Percentiles rank a stretch among this genome's conserved stretches.
phyloP scores from a whole-genome alignment of 2,113 vertebrate genomes.

The Atherinomorus stipes region DNA sequence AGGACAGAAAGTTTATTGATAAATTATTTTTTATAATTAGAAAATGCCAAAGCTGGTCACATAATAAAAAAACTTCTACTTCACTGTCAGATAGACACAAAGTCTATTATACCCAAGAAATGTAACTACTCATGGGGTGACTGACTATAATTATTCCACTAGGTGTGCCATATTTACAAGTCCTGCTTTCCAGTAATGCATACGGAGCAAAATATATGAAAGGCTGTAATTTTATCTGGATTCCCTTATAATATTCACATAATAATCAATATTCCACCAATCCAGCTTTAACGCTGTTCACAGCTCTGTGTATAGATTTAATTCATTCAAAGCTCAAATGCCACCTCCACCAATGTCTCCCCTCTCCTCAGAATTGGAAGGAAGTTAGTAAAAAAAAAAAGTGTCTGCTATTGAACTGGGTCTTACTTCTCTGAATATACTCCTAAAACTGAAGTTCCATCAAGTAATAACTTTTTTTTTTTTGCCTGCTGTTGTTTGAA shows the following conservation, averaged over 20 bases:
- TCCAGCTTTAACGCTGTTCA: too few species aligned
- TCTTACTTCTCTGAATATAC: not conserved
- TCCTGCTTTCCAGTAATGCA: not conserved
- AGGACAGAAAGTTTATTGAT: constrained; percentile 12
- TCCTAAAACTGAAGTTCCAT: too few species aligned
- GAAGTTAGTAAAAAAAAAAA: too few species aligned
- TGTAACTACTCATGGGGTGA: not conserved
- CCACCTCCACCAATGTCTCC: not conserved
- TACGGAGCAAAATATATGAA: not conserved
- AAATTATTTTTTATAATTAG: constrained; percentile 21
- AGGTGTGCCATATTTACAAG: too few species aligned
- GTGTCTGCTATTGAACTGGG: too few species aligned
- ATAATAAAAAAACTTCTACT: not conserved
- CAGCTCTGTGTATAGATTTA: too few species aligned
- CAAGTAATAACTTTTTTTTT: too few species aligned
- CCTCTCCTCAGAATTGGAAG: too few species aligned
- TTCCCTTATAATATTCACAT: not conserved
- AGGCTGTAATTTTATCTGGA: not conserved
- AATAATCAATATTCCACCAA: too few species aligned
- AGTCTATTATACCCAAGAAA: not conserved
- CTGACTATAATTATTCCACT: too few species aligned
- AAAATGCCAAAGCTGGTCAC: constrained; percentile 17
- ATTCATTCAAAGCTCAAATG: not conserved
- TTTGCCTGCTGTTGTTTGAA: too few species aligned
- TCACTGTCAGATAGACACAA: not conserved